These are phyloP conservation scores for Leptinotarsa peninsularis DNA, from an alignment of 2,888 invertebrate genomes.

Conservation along the genomic window DNA sequence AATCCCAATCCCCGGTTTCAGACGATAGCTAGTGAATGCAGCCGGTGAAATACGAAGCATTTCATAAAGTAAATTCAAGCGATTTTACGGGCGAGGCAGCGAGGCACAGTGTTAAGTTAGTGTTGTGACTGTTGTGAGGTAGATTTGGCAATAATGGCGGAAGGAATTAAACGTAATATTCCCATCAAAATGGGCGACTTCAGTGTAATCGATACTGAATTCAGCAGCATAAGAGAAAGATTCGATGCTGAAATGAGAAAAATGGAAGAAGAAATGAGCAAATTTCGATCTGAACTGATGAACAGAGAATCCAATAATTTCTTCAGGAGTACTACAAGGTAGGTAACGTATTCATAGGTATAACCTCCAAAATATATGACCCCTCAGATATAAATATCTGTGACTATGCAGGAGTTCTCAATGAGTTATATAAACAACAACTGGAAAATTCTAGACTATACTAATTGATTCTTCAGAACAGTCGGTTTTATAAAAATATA, in stretches of 20 bases:
- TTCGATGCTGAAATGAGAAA: slow-evolving; percentile 98
- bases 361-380: too few relatives aligned
- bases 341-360: slow-evolving; percentile 53
- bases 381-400: too few relatives aligned
- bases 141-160: slow-evolving; percentile 74
- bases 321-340: slow-evolving; percentile 91
- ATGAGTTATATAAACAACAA: too few relatives aligned
- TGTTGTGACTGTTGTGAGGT: slow-evolving; percentile 7
- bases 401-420: too few relatives aligned
- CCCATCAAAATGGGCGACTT: slow-evolving; percentile 94
- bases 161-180: slow-evolving; percentile 84
- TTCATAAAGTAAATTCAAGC: not conserved
- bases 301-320: slow-evolving; percentile 92
- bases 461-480: too few relatives aligned
- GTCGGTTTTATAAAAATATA: too few relatives aligned
- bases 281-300: slow-evolving; percentile 92
- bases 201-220: slow-evolving; percentile 96
- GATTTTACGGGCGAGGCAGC: not conserved
- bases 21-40: slow-evolving; percentile 31
- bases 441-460: too few relatives aligned
- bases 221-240: slow-evolving; percentile 93
- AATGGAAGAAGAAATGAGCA: slow-evolving; percentile 98
- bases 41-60: slow-evolving; percentile 16
- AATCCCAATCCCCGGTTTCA: slow-evolving; percentile 56
- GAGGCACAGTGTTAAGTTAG: not conserved